A percentile compares a stretch with the other conserved stretches of the same genome.
phyloP scores from a whole-genome alignment of 2,113 vertebrate genomes.

The Dromaius novaehollandiae region DNA sequence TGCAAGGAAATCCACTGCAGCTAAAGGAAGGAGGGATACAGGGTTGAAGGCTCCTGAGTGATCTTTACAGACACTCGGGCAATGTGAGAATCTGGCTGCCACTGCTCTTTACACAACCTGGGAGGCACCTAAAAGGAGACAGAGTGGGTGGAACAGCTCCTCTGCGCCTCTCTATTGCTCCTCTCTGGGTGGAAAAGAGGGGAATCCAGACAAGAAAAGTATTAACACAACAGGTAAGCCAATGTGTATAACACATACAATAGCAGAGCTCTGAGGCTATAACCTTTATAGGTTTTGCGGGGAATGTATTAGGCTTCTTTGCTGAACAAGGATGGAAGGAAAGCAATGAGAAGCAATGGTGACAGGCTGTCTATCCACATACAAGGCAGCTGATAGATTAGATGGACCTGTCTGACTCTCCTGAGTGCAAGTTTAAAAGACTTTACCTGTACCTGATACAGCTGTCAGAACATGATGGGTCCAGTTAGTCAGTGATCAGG shows the following conservation, averaged over 20 bases:
- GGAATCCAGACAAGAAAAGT: not conserved
- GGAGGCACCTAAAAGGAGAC: not conserved
- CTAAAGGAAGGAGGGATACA: not conserved
- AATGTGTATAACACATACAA: not conserved
- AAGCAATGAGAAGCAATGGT: not conserved
- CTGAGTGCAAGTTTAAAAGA: not conserved
- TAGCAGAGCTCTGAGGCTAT: not conserved
- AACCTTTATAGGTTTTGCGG: not conserved
- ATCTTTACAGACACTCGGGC: not conserved
- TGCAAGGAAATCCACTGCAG: not conserved
- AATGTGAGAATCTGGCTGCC: not conserved
- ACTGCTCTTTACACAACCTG: not conserved
- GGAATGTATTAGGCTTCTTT: not conserved
- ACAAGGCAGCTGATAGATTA: not conserved
- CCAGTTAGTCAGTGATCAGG: not conserved
- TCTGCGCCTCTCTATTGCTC: not conserved
- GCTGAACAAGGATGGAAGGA: not conserved
- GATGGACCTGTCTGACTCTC: not conserved
- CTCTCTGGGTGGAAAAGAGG: not conserved
- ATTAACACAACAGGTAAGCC: not conserved
- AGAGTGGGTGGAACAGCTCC: not conserved
- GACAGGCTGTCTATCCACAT: not conserved
- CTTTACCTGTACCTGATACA: slow-evolving; percentile 40
- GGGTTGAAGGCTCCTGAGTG: not conserved
- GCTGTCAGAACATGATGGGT: not conserved